Evolutionary conservation across 92 coral and sea anemone species (phyloP).

Genomic region (Phenganax stokvisi): DNA sequence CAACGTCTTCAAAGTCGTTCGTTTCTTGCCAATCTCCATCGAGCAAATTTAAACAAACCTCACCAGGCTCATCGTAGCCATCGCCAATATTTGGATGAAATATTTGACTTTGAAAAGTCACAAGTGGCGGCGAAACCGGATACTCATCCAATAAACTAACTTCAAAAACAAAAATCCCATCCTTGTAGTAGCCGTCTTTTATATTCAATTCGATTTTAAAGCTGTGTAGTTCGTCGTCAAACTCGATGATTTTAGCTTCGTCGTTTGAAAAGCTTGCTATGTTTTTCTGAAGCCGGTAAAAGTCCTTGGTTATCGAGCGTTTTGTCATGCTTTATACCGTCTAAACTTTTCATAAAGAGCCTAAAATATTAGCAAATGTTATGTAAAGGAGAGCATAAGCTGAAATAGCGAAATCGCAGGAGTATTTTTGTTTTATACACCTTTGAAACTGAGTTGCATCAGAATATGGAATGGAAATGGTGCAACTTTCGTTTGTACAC

Average conservation of each 20-base stretch:
- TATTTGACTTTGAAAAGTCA: conserved; percentile 53
- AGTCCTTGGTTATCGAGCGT: conserved; percentile 56
- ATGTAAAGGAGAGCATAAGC: neutral
- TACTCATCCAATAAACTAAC: conserved; percentile 43
- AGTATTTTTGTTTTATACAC: conserved; percentile 1
- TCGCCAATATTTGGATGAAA: conserved; percentile 79
- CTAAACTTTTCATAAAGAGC: neutral
- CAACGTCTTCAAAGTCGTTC: conserved; percentile 76
- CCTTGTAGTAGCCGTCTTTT: conserved; percentile 68
- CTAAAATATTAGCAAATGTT: neutral
- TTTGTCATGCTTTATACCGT: conserved; percentile 2
- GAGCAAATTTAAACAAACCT: conserved; percentile 75
- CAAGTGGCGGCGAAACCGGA: conserved; percentile 60
- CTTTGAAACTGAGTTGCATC: neutral
- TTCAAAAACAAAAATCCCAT: conserved; percentile 66
- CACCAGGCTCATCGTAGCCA: conserved; percentile 34
- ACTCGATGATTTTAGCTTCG: conserved; percentile 63
- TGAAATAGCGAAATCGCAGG: neutral
- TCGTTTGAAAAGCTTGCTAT: conserved; percentile 70
- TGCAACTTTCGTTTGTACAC: neutral
- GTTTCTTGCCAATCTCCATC: conserved; percentile 68
- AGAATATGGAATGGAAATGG: conserved; percentile 3
- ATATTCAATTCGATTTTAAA: conserved; percentile 68
- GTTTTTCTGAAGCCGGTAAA: conserved; percentile 68
- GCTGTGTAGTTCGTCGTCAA: conserved; percentile 56